Base-by-base conservation (phyloP, 2,113 vertebrate species). In the Platycercus adscitus region DNA sequence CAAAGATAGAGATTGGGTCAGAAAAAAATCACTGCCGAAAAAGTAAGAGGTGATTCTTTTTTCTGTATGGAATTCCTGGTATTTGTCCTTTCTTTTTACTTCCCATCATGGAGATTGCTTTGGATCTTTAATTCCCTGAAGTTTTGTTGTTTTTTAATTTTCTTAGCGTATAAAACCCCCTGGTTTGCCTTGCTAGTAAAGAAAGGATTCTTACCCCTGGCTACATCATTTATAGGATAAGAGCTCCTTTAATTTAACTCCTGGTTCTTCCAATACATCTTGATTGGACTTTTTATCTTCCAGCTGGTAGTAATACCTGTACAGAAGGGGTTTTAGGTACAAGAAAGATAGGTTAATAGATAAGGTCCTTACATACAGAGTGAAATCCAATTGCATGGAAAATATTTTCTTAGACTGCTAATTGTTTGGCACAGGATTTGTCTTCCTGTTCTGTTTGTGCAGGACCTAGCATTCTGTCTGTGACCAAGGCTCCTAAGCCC, bases 1-100 rank as follows among this genome's bases (percentile, higher is more conserved):
- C 76, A 89, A 91, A 95, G 85, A 53, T 65, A 78, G 70, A 94
- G 75, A 91, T 88, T 91, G 50, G 33, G 72, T 55, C 77, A 84
- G 79, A 95, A 94, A 94, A 88, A 96, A 96, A 91, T 91, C 76
- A 68, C 63, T 81, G 35, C 35, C 26, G 31, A 88, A 92, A 83
- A 94, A 85, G 75, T 79, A 76, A 88, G 19, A 91, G 68, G 76
- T 55, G 4, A 56, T 86, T 75, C 29, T 84, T 87, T 79, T 92
- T 91, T 61, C 41, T 72, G 46, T n/a, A 64, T 69, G 63, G n/a
- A 46, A 66, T 82, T 92, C 21, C 41, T 95, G 61, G 28, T 79
- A 84, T 95, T 94, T 75, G 28, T 61, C 9, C 21, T 89, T 66
- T 86, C 12, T 47, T 71, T 92, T 50, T 78, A 11, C 17, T 81